Base-by-base conservation (phyloP, 1,140 invertebrate species). In the Grapholita molesta region DNA sequence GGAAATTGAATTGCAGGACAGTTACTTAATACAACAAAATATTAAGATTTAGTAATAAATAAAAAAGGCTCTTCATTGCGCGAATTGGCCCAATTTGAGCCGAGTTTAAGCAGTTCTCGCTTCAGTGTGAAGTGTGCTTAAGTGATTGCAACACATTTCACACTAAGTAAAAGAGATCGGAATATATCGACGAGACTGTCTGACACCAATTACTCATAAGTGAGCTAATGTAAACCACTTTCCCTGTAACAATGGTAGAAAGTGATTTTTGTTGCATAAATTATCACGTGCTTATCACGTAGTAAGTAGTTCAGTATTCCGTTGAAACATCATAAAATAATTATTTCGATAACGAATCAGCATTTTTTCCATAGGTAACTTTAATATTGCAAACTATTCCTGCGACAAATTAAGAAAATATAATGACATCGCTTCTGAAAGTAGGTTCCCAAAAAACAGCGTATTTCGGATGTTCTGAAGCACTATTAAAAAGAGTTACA, bases 251-350 rank as follows among this genome's bases (percentile, higher is more conserved):
- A 61, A 61, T 61, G 55, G 55, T 61, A 61, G 55, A 61, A 61
- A 61, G 55, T 61, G 55, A 61, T n/a, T 61, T 61, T 61, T 30
- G 15, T 61, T 25, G 55, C 55, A 61, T 61, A 61, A 61, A 61
- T 61, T 61, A 61, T 61, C 25, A n/a, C 24, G 6, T 55, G 23
- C 21, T 25, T 25, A 55, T 55, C 52, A 11, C 11, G 53, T 28
- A n/a, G 2, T 0, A 38, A n/a, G 6, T n/a, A n/a, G 15, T n/a
- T n/a, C n/a, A n/a, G n/a, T n/a, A n/a, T n/a, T n/a, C n/a, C n/a
- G n/a, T n/a, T n/a, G n/a, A n/a, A n/a, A n/a, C n/a, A n/a, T n/a
- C n/a, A n/a, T n/a, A n/a, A n/a, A n/a, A n/a, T n/a, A n/a, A n/a
- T n/a, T n/a, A n/a, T n/a, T n/a, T n/a, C n/a, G n/a, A n/a, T n/a